Percentiles rank a stretch among this genome's conserved stretches.
phyloP scores from a whole-genome alignment of 2,113 vertebrate genomes.

The Epinephelus cyanopodus region DNA sequence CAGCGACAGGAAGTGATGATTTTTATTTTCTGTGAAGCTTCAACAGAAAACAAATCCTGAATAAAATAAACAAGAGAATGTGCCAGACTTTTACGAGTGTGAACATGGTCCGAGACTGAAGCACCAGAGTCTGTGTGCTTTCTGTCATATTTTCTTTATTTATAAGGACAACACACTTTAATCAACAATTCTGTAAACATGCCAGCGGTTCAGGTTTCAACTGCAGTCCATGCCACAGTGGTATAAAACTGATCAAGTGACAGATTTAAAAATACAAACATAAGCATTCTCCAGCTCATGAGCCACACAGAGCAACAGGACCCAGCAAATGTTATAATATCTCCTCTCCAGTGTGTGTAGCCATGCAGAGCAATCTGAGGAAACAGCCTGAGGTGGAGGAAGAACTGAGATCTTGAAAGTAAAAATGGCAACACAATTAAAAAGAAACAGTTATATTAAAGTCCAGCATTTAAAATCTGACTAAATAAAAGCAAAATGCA shows the following conservation, averaged over 20 bases:
- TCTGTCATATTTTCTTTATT: neutral
- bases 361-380: neutral
- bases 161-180: neutral
- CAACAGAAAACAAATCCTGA: neutral
- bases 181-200: neutral
- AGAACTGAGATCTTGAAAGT: neutral
- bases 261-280: too few relatives aligned
- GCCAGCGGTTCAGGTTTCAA: neutral
- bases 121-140: neutral
- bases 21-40: neutral
- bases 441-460: too few relatives aligned
- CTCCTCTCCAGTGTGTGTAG: neutral
- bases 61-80: neutral
- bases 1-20: constrained; percentile 4
- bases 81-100: neutral
- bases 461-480: neutral
- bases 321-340: neutral
- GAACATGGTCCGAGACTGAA: neutral
- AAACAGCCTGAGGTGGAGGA: neutral
- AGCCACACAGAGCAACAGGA: too few relatives aligned
- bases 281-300: too few relatives aligned
- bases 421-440: too few relatives aligned
- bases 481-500: neutral
- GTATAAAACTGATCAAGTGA: too few relatives aligned
- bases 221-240: too few relatives aligned